Evolutionary conservation across 53 echinoderm and acorn worm species (phyloP).

Genomic region (Arbacia lixula): DNA sequence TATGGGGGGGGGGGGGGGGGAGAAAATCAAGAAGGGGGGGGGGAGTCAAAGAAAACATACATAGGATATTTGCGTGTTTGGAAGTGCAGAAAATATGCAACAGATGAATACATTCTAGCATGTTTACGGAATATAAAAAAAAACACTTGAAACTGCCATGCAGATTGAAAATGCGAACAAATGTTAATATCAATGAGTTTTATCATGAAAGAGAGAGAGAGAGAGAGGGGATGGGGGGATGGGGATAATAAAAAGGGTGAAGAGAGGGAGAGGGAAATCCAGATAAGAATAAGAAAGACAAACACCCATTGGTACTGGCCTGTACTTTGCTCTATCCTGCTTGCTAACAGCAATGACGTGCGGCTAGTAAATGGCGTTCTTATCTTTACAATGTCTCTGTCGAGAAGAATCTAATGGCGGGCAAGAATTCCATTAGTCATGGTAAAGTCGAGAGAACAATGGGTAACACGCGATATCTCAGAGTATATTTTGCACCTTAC

Average conservation of each 20-base stretch:
- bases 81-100: neutral
- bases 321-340: constrained; percentile 25
- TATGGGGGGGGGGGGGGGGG: neutral
- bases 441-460: no score
- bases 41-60: neutral
- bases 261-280: neutral
- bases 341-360: no score
- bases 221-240: neutral
- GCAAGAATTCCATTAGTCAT: no score
- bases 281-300: neutral
- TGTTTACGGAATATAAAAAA: no score
- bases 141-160: neutral
- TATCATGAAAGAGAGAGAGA: neutral
- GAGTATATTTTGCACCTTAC: no score
- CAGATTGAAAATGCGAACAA: neutral
- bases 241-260: neutral
- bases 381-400: no score
- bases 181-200: neutral
- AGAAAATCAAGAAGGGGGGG: neutral
- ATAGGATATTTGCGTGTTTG: neutral
- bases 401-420: no score
- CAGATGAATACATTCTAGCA: neutral
- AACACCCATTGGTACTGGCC: neutral
- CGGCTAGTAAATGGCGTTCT: no score
- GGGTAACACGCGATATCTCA: no score